Base-by-base conservation (phyloP, 2,888 invertebrate species). In the Meliscaeva auricollis region DNA sequence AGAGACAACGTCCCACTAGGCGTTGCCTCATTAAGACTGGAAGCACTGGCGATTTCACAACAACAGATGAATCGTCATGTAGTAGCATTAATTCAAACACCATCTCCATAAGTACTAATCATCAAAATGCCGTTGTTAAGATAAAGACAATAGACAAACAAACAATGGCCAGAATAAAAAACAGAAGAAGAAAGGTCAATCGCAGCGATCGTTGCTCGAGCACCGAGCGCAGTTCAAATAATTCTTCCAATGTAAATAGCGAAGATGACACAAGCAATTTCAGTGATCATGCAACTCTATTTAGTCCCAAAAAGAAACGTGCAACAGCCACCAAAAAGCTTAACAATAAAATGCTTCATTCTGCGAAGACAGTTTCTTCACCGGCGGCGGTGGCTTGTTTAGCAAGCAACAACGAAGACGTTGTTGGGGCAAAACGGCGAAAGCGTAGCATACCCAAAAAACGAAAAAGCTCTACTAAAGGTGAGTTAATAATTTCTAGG, bases 11-110 rank as follows among this genome's bases (percentile, higher is more conserved):
- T 68, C 90, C 90, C 20, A 89, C 90, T 3, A 89, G 91, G 73
- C 91, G 90, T 84, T 89, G 90, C 85, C 88, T 91, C 58, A 88
- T 90, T 87, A 91, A 91, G 90, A 91, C 90, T 91, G 91, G 85
- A 54, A 85, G 85, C 56, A 81, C 85, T 32, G 85, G 85, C 30
- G 85, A 85, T 11, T 85, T 85, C 62, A 81, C 85, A 26, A 80
- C 84, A 72, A 75, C 84, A 11, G 85, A 85, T 64, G 85, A 85
- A 68, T 85, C 85, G 32, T 85, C 85, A 46, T 85, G 85, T 20
- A 85, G 85, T 56, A 85, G 85, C 62, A 81, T 81, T 30, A 85
- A 73, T 73, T 85, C 81, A 32, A 81, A 73, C 50, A 41, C 30
- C 68, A 73, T 76, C 30, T 17, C 69, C 44, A 56, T 79, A 22